These are phyloP conservation scores for Drosophila leontia DNA, from an alignment of 1,140 invertebrate species.

Conservation along the genomic window DNA sequence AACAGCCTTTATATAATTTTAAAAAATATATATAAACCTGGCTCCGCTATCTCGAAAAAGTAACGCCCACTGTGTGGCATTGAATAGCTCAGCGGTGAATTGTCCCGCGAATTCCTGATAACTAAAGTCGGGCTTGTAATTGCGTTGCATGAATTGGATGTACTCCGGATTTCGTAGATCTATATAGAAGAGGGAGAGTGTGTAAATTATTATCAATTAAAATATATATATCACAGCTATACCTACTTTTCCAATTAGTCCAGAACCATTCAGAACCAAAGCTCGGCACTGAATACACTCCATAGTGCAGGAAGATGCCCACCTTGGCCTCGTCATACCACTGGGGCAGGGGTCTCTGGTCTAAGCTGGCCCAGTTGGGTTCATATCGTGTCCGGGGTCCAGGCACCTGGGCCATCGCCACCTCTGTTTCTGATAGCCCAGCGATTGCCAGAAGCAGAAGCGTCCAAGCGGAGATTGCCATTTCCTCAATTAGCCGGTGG, in stretches of 20 bases:
- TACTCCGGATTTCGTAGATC: conserved; percentile 75
- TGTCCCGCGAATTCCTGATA: conserved; percentile 94
- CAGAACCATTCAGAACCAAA: conserved; percentile 96
- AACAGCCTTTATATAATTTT: no score
- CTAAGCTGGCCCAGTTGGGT: conserved; percentile 93
- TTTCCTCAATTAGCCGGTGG: conserved; percentile 32
- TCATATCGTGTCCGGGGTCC: conserved; percentile 85
- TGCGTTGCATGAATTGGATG: conserved; percentile 89
- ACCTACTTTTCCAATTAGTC: conserved; percentile 89
- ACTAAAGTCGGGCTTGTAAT: conserved; percentile 92
- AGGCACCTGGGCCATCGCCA: conserved; percentile 26
- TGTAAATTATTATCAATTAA: neutral
- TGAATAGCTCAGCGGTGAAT: conserved; percentile 93
- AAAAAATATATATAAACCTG: conserved; percentile 86
- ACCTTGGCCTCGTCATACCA: conserved; percentile 97
- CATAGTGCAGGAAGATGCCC: conserved; percentile 97
- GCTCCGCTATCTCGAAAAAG: conserved; percentile 92
- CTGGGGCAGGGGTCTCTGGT: conserved; percentile 91
- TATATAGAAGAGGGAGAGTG: neutral
- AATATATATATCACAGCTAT: neutral
- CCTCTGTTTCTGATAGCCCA: neutral
- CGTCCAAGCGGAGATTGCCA: conserved; percentile 44
- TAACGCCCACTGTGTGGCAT: conserved; percentile 91
- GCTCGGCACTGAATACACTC: conserved; percentile 95
- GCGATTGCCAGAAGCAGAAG: conserved; percentile 24